Percentiles rank a stretch among this genome's conserved stretches.
These are phyloP conservation scores for Syngnathus floridae DNA, from an alignment of 2,113 vertebrate genomes.

Conservation along the genomic window DNA sequence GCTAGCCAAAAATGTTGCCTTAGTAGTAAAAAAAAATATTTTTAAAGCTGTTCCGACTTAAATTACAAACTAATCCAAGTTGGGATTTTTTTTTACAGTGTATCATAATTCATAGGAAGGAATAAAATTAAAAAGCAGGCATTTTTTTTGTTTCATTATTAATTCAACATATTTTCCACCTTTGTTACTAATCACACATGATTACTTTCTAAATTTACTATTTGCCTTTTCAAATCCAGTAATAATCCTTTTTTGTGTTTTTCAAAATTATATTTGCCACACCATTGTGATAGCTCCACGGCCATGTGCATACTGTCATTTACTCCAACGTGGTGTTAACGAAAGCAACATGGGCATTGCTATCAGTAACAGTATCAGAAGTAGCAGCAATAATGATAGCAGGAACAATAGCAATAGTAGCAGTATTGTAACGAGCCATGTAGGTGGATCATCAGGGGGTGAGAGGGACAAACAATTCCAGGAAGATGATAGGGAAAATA, in stretches of 20 bases:
- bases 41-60: too few species aligned
- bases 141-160: too few species aligned
- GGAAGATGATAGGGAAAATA: slow-evolving; percentile 82
- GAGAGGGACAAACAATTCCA: slow-evolving; percentile 76
- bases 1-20: too few species aligned
- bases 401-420: slow-evolving; percentile 77
- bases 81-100: too few species aligned
- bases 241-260: background rate
- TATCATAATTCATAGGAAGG: too few species aligned
- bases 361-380: slow-evolving; percentile 79
- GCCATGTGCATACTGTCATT: slow-evolving; percentile 32
- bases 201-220: too few species aligned
- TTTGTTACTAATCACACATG: too few species aligned
- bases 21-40: too few species aligned
- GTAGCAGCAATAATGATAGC: slow-evolving; percentile 76
- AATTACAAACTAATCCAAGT: too few species aligned
- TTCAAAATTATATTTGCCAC: too few species aligned
- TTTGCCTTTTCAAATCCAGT: background rate
- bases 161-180: too few species aligned
- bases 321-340: slow-evolving; percentile 62
- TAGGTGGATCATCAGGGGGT: slow-evolving; percentile 71
- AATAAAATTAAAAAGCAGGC: too few species aligned
- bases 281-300: background rate
- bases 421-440: slow-evolving; percentile 70
- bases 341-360: slow-evolving; percentile 66